phyloP scores from a whole-genome alignment of 2,888 invertebrate genomes.

The Choreutis nemorana region DNA sequence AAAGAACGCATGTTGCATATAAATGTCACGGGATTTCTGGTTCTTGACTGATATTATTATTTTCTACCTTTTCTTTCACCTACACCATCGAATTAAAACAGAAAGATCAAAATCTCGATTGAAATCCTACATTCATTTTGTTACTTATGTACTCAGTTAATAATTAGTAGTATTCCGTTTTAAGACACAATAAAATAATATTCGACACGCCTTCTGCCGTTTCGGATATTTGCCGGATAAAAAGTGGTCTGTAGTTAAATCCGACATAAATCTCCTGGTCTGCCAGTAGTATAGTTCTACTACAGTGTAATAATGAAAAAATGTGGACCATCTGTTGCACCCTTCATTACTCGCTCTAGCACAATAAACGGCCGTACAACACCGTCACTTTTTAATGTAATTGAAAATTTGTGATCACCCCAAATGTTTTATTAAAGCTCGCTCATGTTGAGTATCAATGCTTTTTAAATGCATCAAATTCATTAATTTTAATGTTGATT shows the following conservation, averaged over 20 bases:
- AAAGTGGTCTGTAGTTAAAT: slow-evolving; percentile 51
- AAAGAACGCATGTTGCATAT: slow-evolving; percentile 45
- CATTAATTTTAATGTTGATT: slow-evolving; percentile 1
- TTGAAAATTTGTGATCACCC: slow-evolving; percentile 54
- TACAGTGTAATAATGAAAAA: slow-evolving; percentile 62
- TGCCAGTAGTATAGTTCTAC: slow-evolving; percentile 41
- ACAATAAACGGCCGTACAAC: slow-evolving; percentile 45
- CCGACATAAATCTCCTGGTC: slow-evolving; percentile 55
- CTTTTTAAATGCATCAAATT: slow-evolving; percentile 22
- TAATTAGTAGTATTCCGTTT: slow-evolving; percentile 27
- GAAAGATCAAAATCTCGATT: neutral
- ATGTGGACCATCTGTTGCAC: slow-evolving; percentile 62
- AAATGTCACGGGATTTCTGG: slow-evolving; percentile 27
- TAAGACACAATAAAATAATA: slow-evolving; percentile 41
- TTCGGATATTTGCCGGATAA: slow-evolving; percentile 52
- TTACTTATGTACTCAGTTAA: too few species aligned
- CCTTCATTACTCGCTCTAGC: slow-evolving; percentile 52
- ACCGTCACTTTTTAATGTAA: slow-evolving; percentile 61
- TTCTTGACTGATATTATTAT: too few species aligned
- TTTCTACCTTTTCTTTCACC: too few species aligned
- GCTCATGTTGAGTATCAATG: slow-evolving; percentile 27
- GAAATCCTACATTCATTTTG: too few species aligned
- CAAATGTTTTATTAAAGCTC: slow-evolving; percentile 55
- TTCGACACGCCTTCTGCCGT: slow-evolving; percentile 47
- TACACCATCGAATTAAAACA: too few species aligned